A percentile compares a stretch with the other conserved stretches of the same genome.
phyloP scores from a whole-genome alignment of 2,797 vertebrate species.

The Lagodon rhomboides region DNA sequence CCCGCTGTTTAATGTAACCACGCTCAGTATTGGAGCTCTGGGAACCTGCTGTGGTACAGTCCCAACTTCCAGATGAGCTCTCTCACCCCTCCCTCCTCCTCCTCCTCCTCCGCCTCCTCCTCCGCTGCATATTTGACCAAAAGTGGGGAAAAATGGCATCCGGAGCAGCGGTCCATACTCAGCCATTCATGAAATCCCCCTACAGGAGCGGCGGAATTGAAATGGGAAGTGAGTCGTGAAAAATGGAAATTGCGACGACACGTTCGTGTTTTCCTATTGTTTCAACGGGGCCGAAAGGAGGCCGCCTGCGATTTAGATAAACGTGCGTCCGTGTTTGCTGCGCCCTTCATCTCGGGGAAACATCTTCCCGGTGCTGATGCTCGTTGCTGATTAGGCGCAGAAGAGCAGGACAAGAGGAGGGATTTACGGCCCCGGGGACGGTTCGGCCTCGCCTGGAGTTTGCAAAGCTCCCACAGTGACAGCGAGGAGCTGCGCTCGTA shows the following conservation, averaged over 20 bases:
- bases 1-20: constrained; percentile 76
- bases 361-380: constrained; percentile 45
- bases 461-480: constrained; percentile 66
- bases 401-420: constrained; percentile 53
- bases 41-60: constrained; percentile 68
- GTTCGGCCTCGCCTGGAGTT: constrained; percentile 65
- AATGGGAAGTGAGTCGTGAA: constrained; percentile 79
- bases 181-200: constrained; percentile 82
- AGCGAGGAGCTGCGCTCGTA: constrained; percentile 56
- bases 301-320: constrained; percentile 60
- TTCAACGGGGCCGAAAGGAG: constrained; percentile 41
- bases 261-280: constrained; percentile 70
- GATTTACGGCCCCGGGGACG: constrained; percentile 65
- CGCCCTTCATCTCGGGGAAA: constrained; percentile 50
- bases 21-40: constrained; percentile 56
- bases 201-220: constrained; percentile 76
- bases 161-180: constrained; percentile 72
- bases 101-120: constrained; percentile 34
- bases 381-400: constrained; percentile 64
- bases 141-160: constrained; percentile 65
- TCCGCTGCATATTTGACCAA: constrained; percentile 65
- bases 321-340: constrained; percentile 28
- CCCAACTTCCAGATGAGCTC: constrained; percentile 74
- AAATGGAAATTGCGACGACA: constrained; percentile 71
- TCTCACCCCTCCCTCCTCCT: constrained; percentile 31